Evolutionary conservation across 1,140 invertebrate species (phyloP).

Genomic region (Schlechtendalia chinensis): DNA sequence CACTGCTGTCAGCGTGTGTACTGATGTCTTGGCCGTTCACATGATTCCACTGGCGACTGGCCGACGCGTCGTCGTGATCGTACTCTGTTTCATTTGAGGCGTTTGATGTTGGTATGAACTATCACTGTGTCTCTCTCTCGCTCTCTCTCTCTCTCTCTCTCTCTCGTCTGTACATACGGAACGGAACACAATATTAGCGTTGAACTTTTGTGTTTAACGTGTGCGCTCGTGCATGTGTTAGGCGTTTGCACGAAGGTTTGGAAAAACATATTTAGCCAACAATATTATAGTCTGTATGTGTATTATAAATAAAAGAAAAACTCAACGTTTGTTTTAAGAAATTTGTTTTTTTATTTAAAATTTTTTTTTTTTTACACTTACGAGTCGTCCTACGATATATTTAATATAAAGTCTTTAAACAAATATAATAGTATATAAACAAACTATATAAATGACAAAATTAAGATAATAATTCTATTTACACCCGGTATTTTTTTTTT

Average conservation of each 20-base stretch:
- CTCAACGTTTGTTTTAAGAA: conserved; percentile 35
- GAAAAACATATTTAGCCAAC: not conserved
- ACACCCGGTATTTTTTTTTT: conserved; percentile 14
- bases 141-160: too few species aligned
- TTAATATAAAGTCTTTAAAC: conserved; percentile 47
- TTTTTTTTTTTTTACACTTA: conserved; percentile 35
- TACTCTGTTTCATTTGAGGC: too few species aligned
- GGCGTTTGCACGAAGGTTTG: not conserved
- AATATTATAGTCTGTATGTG: too few species aligned
- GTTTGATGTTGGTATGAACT: too few species aligned
- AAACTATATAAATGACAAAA: conserved; percentile 49
- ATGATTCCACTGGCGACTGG: not conserved
- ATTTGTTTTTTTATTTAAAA: conserved; percentile 2
- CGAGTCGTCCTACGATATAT: conserved; percentile 42
- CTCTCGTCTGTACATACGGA: conserved; percentile 29
- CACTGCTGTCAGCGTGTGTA: not conserved
- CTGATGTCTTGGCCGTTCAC: conserved; percentile 25
- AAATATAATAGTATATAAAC: conserved; percentile 50
- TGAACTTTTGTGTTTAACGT: too few species aligned
- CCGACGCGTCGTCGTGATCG: not conserved
- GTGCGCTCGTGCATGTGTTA: not conserved
- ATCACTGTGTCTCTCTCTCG: too few species aligned
- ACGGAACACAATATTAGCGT: not conserved
- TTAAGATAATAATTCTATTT: conserved; percentile 47
- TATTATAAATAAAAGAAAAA: conserved; percentile 28